phyloP scores from a whole-genome alignment of 2,113 vertebrate genomes.

The Oceanodroma tethys region DNA sequence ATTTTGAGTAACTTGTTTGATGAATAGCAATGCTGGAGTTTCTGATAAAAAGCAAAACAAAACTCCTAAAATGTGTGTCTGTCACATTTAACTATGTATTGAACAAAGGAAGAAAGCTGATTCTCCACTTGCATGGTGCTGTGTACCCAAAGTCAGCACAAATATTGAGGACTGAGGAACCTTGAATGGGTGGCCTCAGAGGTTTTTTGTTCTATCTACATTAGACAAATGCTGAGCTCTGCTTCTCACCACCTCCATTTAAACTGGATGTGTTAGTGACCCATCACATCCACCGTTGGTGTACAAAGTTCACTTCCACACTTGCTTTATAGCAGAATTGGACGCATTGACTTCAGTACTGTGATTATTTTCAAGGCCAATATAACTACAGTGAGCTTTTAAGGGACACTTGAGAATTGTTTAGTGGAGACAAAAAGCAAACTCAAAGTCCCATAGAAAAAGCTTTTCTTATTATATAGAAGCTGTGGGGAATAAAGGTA shows the following conservation, averaged over 20 bases:
- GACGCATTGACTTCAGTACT: not conserved
- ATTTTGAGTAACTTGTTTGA: not conserved
- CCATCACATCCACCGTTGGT: not conserved
- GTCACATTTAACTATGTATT: not conserved
- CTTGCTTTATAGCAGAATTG: not conserved
- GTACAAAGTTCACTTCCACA: not conserved
- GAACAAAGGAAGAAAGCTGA: not conserved
- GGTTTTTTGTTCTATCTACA: not conserved
- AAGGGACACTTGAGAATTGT: not conserved
- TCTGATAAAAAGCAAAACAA: not conserved
- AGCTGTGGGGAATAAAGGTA: not conserved
- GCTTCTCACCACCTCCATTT: not conserved
- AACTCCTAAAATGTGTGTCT: not conserved
- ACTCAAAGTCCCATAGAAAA: not conserved
- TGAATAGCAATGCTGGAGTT: not conserved
- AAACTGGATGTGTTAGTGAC: not conserved
- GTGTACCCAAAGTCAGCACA: not conserved
- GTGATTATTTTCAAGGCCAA: not conserved
- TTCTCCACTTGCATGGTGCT: not conserved
- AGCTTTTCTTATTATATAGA: not conserved
- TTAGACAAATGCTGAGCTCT: not conserved
- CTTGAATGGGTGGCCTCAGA: not conserved
- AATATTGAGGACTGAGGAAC: not conserved
- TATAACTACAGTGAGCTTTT: not conserved
- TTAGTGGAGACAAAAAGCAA: not conserved